Conservation (phyloP, 1,140 invertebrate species). For the Fopius arisanus region DNA sequence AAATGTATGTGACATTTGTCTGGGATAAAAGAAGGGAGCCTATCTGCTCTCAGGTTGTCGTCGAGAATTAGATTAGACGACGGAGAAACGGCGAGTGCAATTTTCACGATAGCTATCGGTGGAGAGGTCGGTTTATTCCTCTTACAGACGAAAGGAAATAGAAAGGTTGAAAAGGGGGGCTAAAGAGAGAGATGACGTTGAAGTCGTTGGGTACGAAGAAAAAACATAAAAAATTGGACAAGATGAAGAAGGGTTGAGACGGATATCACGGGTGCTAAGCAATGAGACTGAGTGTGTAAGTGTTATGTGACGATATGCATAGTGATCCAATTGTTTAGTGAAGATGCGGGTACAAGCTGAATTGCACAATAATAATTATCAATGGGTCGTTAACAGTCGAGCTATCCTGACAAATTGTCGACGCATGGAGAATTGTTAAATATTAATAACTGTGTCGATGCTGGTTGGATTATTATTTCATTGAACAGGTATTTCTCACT, state of each 20-base stretch:
- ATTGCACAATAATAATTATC: conserved; percentile 7
- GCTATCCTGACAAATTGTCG: neutral
- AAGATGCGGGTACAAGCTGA: neutral
- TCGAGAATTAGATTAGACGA: conserved; percentile 45
- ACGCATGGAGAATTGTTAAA: neutral
- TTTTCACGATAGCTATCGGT: conserved; percentile 44
- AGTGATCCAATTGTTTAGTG: neutral
- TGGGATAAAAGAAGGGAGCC: neutral
- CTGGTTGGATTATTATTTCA: too few species aligned
- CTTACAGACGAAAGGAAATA: neutral
- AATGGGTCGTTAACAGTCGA: neutral
- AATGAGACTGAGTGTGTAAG: neutral
- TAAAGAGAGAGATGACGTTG: neutral
- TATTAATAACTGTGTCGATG: too few species aligned
- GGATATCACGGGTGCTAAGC: conserved; percentile 1
- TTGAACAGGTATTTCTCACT: too few species aligned
- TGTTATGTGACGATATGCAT: neutral
- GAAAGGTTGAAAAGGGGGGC: neutral
- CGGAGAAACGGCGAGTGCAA: conserved; percentile 46
- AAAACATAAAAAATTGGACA: conserved; percentile 29
- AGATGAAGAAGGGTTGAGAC: neutral
- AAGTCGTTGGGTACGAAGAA: conserved; percentile 14
- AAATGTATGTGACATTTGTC: neutral
- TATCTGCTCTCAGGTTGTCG: conserved; percentile 4
- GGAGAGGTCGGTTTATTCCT: neutral